Base-by-base conservation (phyloP, 2,113 vertebrate species). In the Tamias sibiricus region DNA sequence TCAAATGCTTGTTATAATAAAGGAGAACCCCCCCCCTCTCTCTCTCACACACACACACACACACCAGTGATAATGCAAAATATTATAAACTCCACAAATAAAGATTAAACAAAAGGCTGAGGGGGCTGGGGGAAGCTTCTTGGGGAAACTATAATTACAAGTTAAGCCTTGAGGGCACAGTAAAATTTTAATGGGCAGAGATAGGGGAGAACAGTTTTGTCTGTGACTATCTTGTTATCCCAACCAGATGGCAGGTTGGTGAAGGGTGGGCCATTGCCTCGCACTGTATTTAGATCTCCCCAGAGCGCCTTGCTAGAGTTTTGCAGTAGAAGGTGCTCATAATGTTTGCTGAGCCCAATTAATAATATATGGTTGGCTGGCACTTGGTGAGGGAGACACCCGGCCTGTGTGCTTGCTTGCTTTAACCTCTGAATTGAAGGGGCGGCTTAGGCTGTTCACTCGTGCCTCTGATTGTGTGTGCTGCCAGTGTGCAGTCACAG, bases 281-380 rank as follows among this genome's bases (percentile, higher is more conserved):
- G 8, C 59, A 4, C 76, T 66, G 47, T 44, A 42, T 82, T 93
- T 80, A 62, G 76, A 49, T 91, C 52, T 94, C 94, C 76, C 94
- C 30, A 47, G 91, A 95, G 94, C 0, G 1, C 87, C 49, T 44
- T 68, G 76, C 95, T 54, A 90, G 71, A 59, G 95, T 77, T 72
- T 49, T 75, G 75, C 66, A 68, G 71, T 35, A 30, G 66, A 96
- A 97, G 94, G 88, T 72, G 59, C 87, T 92, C 2, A 1, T 79
- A 57, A 54, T 87, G 85, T 80, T 80, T 72, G 79, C 59, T 77
- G 96, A 96, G 81, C 81, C 81, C 94, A 79, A 79, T 96, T 92
- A 97, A 90, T 96, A 96, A 92, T 92, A 52, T 64, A 86, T 74
- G 88, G 81, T 72, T 90, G 95, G 68, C 93, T 95, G 95, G 77